Base-by-base conservation (phyloP, 2,113 vertebrate genomes). In the Sylvia atricapilla region DNA sequence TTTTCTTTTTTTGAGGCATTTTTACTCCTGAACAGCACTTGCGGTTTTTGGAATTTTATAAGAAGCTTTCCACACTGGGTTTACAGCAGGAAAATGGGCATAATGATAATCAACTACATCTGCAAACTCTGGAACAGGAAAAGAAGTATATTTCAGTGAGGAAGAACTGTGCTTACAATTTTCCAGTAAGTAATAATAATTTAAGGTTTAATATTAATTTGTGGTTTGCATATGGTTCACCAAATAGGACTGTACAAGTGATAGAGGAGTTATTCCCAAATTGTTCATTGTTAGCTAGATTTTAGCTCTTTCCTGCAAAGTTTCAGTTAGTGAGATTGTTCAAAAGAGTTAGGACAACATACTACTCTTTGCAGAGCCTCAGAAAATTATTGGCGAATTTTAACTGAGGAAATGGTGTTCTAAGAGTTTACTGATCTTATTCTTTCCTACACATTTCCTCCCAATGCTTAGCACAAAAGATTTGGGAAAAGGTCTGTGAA, bases 121-220 rank as follows among this genome's bases (percentile, higher is more conserved):
- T 98, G 58, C 98, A 98, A 96, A 97, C 97, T 33, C 79, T 98
- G 80, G 98, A 99, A 93, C 98, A 98, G 77, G 98, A 99, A 96
- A 98, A 98, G 81, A 98, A 99, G 79, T 98, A 98, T 17, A 97
- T 97, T 24, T 97, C 98, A 86, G 98, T 99, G 80, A 98, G 99
- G 90, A 99, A 98, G 94, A 99, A 99, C 96, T 99, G 99, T 97
- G 99, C 99, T 96, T 99, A 99, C 96, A 99, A 99, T 97, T 98
- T 99, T 82, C 99, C 99, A 78, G 99, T 99, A 96, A 97, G 97
- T 97, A 60, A 72, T 25, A 24, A 25, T 60, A 30, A 75, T 78
- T 93, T 66, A 37, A 86, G 20, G 3, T 80, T 84, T 85, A 41
- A 21, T 87, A 35, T 21, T 56, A 76, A 49, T 22, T 73, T 43